Conservation (phyloP, 2,113 vertebrate species). For the Trichechus manatus region DNA sequence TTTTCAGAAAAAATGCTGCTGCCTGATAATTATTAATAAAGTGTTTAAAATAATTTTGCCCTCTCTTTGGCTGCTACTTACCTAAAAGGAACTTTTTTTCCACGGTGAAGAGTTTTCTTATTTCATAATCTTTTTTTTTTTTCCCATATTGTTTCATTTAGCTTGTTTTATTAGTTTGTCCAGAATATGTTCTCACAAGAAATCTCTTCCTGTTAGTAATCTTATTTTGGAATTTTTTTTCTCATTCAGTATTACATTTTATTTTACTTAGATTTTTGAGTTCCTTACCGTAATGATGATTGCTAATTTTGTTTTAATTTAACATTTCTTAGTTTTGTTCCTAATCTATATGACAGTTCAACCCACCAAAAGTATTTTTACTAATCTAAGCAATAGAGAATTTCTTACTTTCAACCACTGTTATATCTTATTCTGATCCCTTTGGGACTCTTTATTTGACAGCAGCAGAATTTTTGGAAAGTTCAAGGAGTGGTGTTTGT, state of each 20-base stretch:
- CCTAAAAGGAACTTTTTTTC: background rate
- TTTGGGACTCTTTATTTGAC: background rate
- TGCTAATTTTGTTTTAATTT: constrained; percentile 50
- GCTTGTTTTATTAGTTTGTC: constrained; percentile 50
- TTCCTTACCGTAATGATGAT: background rate
- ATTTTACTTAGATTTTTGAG: background rate
- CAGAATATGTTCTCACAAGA: constrained; percentile 42
- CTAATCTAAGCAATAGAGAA: background rate
- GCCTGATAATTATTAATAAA: background rate
- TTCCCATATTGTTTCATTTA: background rate
- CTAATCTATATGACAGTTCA: background rate
- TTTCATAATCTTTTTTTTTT: background rate
- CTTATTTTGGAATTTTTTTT: no score
- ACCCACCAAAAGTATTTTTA: background rate
- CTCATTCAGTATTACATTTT: background rate
- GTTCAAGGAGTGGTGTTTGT: background rate
- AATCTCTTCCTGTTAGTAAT: background rate
- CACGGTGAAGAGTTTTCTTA: constrained; percentile 39
- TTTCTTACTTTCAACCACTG: background rate
- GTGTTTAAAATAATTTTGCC: constrained; percentile 36
- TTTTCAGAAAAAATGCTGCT: background rate
- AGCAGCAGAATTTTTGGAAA: background rate
- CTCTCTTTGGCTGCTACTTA: background rate
- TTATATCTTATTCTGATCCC: background rate
- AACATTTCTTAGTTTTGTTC: constrained; percentile 38